A percentile compares a stretch with the other conserved stretches of the same genome.
Evolutionary conservation across 1,140 invertebrate species (phyloP).

Genomic region (Bemisia tabaci): DNA sequence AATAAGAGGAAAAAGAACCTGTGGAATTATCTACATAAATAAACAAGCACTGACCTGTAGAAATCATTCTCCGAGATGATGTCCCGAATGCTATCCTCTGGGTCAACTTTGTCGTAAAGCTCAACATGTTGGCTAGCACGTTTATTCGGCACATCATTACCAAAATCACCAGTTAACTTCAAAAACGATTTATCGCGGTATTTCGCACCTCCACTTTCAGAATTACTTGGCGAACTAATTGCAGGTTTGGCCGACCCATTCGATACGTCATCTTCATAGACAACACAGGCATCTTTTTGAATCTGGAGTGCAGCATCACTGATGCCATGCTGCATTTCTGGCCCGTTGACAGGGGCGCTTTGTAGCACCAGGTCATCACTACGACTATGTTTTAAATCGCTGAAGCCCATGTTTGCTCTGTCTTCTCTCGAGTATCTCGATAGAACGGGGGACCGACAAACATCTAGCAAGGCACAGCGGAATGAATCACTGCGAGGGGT

Average conservation of each 20-base stretch:
- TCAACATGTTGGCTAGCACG: constrained; percentile 21
- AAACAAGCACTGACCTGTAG: constrained; percentile 39
- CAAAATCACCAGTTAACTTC: constrained; percentile 26
- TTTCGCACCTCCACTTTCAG: constrained; percentile 19
- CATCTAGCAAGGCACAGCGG: not conserved
- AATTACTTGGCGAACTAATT: constrained; percentile 21
- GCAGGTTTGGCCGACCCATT: constrained; percentile 2
- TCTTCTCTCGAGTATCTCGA: not conserved
- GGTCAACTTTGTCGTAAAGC: constrained; percentile 38
- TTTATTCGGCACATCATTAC: constrained; percentile 16
- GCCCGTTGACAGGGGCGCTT: constrained; percentile 31
- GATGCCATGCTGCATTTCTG: constrained; percentile 29
- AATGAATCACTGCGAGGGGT: not conserved
- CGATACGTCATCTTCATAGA: constrained; percentile 23
- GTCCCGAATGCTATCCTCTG: constrained; percentile 46
- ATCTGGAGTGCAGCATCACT: constrained; percentile 24
- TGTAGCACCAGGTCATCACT: constrained; percentile 29
- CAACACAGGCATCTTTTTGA: constrained; percentile 26
- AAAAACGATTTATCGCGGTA: constrained; percentile 17
- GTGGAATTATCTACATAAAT: no score
- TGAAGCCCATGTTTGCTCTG: not conserved
- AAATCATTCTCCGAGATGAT: constrained; percentile 49
- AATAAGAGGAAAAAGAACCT: no score
- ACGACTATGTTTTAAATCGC: constrained; percentile 26
- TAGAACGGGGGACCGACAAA: not conserved